Base-by-base conservation (phyloP, 2,888 invertebrate genomes). In the Lochmaea capreae region DNA sequence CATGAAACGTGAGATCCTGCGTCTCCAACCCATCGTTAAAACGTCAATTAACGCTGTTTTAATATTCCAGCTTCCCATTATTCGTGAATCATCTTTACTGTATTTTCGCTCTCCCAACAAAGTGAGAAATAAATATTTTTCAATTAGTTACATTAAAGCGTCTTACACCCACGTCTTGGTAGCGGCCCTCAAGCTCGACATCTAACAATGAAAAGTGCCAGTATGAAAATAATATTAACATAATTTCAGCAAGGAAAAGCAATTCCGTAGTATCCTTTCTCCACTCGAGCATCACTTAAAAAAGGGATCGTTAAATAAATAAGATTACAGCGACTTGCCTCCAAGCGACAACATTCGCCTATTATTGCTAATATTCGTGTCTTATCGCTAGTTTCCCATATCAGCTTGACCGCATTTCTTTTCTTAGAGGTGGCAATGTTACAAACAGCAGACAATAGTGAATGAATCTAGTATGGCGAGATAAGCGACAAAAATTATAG, bases 231-330 rank as follows among this genome's bases (percentile, higher is more conserved):
- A 54, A 68, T 58, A 72, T 76, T 71, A 76, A 63, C 71, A 73
- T 71, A 68, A 71, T 67, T 67, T 62, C 65, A 73, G 68, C 62
- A 63, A 65, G 73, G 61, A 72, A 73, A 73, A 67, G 68, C 70
- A 70, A 75, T 75, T 75, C 42, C 74, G 26, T 57, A 65, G 71
- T 75, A 72, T 72, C 75, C 69, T 74, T 74, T 67, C 67, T 67
- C 67, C 66, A 62, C 54, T 67, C 59, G 62, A 62, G 66, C 69
- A 52, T 72, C 71, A 58, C 65, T 58, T 65, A 65, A 67, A 73
- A n/a, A 67, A 68, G 71, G 71, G 71, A 18, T 73, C 68, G 65
- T 73, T 73, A 68, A 70, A 76, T 73, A 73, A 73, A 76, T 76
- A 73, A 59, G 52, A 59, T 59, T 66, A 65, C 59, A 52, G 59